phyloP scores from a whole-genome alignment of 2,888 invertebrate species.

The Diaprepes abbreviatus region DNA sequence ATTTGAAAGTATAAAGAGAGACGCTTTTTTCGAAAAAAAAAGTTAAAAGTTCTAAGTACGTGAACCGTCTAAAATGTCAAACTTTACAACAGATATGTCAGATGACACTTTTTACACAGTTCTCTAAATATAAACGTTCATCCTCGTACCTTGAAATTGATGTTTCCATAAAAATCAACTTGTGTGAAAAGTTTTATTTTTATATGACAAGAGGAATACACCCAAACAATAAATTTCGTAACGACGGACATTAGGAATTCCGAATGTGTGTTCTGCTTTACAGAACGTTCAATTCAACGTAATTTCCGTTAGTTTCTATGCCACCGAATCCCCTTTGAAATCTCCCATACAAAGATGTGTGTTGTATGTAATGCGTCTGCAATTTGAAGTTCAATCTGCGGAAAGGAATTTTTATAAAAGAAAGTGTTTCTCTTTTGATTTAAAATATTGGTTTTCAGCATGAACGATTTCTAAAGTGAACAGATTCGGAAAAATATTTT shows the following conservation, averaged over 20 bases:
- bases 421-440: slow-evolving; percentile 7
- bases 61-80: too few species aligned
- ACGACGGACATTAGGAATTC: neutral
- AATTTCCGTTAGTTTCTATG: slow-evolving; percentile 19
- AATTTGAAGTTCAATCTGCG: slow-evolving; percentile 16
- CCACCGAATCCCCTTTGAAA: slow-evolving; percentile 9
- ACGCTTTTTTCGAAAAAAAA: too few species aligned
- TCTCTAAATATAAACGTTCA: too few species aligned
- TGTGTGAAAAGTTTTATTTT: too few species aligned
- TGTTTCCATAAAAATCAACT: too few species aligned
- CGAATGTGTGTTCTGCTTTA: slow-evolving; percentile 3
- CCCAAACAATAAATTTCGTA: neutral
- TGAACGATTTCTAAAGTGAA: neutral
- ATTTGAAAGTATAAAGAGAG: too few species aligned
- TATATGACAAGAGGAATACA: neutral
- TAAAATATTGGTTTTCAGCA: neutral
- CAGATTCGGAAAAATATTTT: neutral
- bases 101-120: too few species aligned
- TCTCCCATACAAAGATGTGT: slow-evolving; percentile 6
- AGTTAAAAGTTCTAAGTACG: too few species aligned
- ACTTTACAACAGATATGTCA: too few species aligned
- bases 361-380: slow-evolving; percentile 8
- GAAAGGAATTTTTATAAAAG: slow-evolving; percentile 9
- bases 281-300: slow-evolving; percentile 8
- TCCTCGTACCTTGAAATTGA: too few species aligned